Evolutionary conservation across 2,113 vertebrate species (phyloP).

Genomic region (Penelope pileata): DNA sequence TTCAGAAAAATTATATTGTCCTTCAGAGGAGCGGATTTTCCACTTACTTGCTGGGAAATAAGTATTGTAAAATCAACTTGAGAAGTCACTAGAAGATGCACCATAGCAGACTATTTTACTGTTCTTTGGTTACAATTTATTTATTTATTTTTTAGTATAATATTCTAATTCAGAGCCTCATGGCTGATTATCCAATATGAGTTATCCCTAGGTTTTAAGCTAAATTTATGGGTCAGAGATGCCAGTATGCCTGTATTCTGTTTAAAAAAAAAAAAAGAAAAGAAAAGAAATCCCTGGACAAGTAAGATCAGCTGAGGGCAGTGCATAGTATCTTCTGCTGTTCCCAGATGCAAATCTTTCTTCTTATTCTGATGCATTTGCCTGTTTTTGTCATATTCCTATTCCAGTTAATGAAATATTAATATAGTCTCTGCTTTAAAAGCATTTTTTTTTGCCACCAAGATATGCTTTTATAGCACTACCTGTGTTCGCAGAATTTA

Average conservation of each 20-base stretch:
- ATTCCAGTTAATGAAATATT: background rate
- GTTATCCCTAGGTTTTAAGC: background rate
- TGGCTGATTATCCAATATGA: background rate
- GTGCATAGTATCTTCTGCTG: background rate
- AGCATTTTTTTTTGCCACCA: background rate
- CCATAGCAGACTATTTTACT: background rate
- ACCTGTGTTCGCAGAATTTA: background rate
- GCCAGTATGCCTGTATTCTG: too few species aligned
- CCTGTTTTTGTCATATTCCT: background rate
- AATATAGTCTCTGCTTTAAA: background rate
- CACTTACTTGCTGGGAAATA: background rate
- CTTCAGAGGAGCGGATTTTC: background rate
- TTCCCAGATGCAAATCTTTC: background rate
- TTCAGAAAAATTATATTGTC: background rate
- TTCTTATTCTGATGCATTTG: background rate
- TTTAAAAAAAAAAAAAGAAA: too few species aligned
- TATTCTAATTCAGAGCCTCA: background rate
- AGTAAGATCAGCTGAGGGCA: background rate
- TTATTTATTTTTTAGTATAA: background rate
- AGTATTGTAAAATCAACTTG: background rate
- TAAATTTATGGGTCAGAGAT: background rate
- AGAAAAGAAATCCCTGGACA: background rate
- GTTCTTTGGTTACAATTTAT: background rate
- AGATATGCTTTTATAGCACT: background rate
- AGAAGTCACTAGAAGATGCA: background rate